Evolutionary conservation across 2,888 invertebrate genomes (phyloP).

Genomic region (Congeria kusceri): DNA sequence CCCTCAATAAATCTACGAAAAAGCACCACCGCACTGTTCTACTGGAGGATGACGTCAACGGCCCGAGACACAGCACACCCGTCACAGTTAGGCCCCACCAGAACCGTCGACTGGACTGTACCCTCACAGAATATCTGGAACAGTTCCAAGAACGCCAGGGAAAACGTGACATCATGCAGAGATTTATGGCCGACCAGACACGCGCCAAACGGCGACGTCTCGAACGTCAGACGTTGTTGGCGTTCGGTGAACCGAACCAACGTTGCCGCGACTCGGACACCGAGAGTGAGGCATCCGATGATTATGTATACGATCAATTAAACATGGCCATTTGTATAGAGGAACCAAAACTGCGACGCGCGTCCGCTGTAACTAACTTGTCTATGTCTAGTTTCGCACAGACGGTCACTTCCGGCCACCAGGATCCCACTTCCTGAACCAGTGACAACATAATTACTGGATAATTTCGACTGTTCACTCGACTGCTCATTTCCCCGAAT

Average conservation of each 20-base stretch:
- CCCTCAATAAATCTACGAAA: no score
- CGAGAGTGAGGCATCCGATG: slow-evolving; percentile 36
- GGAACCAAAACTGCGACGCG: slow-evolving; percentile 16
- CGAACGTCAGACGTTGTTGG: slow-evolving; percentile 21
- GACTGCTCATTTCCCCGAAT: slow-evolving; percentile 32
- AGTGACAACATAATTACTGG: slow-evolving; percentile 2
- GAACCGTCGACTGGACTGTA: slow-evolving; percentile 5
- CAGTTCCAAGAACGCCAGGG: slow-evolving; percentile 35
- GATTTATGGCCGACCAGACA: slow-evolving; percentile 49
- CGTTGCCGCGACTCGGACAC: slow-evolving; percentile 46
- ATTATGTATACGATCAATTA: neutral
- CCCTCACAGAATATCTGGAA: slow-evolving; percentile 12
- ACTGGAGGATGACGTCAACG: neutral
- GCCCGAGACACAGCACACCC: slow-evolving; percentile 52
- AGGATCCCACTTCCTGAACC: neutral
- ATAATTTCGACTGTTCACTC: slow-evolving; percentile 18
- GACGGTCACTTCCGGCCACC: neutral
- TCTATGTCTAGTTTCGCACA: neutral
- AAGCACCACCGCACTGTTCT: neutral
- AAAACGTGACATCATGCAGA: slow-evolving; percentile 43
- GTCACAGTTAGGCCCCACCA: neutral
- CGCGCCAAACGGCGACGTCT: slow-evolving; percentile 10
- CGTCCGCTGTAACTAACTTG: slow-evolving; percentile 22
- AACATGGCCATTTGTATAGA: neutral
- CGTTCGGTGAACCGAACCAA: slow-evolving; percentile 34